phyloP scores from a whole-genome alignment of 2,113 vertebrate genomes.

The Ceyx melanurus region DNA sequence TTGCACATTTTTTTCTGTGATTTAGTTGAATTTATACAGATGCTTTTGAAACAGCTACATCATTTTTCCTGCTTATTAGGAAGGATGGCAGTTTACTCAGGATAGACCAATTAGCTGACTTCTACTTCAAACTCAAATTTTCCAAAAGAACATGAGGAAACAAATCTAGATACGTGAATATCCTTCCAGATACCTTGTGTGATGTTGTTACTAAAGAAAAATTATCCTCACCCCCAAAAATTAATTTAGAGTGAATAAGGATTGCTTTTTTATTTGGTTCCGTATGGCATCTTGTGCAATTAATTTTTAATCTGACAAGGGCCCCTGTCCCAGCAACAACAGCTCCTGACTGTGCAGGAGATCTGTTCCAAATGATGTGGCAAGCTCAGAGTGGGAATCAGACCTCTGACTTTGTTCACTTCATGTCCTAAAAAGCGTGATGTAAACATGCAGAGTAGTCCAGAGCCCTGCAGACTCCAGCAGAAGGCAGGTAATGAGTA shows the following conservation, averaged over 20 bases:
- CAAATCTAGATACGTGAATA: neutral
- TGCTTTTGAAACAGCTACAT: slow-evolving; percentile 63
- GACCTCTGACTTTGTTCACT: neutral
- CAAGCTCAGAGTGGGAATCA: neutral
- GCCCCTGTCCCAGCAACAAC: neutral
- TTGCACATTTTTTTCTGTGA: neutral
- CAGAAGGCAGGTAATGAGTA: accelerated
- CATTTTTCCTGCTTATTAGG: slow-evolving; percentile 51
- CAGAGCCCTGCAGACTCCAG: neutral
- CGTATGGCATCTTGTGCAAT: neutral
- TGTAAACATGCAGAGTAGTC: neutral
- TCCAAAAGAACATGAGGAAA: neutral
- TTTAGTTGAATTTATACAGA: slow-evolving; percentile 69
- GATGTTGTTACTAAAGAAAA: neutral
- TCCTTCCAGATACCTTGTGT: neutral
- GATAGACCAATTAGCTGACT: neutral
- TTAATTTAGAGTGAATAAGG: neutral
- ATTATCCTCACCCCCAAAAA: neutral
- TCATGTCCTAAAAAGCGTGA: neutral
- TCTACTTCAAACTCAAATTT: neutral
- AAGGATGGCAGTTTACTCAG: slow-evolving; percentile 39
- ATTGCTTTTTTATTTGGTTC: neutral
- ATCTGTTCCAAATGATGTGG: neutral
- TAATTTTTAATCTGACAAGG: neutral
- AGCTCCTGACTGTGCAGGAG: neutral